Base-by-base conservation (phyloP, 2,888 invertebrate species). In the Erebia palarica region DNA sequence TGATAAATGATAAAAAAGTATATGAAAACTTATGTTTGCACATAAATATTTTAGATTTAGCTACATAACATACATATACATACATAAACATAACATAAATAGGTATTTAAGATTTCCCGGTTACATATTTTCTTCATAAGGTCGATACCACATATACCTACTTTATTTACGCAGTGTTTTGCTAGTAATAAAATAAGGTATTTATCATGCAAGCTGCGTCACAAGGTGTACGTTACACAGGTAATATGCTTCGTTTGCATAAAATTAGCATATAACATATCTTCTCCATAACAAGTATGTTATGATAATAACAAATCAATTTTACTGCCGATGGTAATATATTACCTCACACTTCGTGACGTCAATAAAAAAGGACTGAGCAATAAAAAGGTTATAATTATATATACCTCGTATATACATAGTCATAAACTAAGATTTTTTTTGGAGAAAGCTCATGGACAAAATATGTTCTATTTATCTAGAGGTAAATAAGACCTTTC, bases 301-400 rank as follows among this genome's bases (percentile, higher is more conserved):
- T 58, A 69, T 69, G 64, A 65, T 65, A 65, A 69, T 64, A 57
- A 42, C 51, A 51, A 69, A 65, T 69, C 47, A 63, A 69, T 69
- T 69, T 59, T 69, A 64, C 65, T 59, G 36, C 57, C 60, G 44
- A 55, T 55, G 55, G 51, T 53, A 53, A 18, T 59, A 55, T 68
- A 57, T 68, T 65, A 60, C 65, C 65, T 65, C 60, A 55, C 66
- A 66, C 18, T 64, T 47, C 9, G 27, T 73, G 70, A 71, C 73
- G 73, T 73, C 73, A 73, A 55, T 55, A 16, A 55, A 18, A 18
- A 58, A 63, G 36, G n/a, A n/a, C 63, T 69, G 70, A 66, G 42
- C 44, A 11, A 57, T 57, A 66, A 66, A 66, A 66, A 58, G 57
- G 57, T 55, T 16, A 55, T 18, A 18, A 18, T 55, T 16, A 55